A percentile compares a stretch with the other conserved stretches of the same genome.
These are phyloP conservation scores for Hippopotamus amphibius DNA, from an alignment of 2,113 vertebrate species.

Conservation along the genomic window DNA sequence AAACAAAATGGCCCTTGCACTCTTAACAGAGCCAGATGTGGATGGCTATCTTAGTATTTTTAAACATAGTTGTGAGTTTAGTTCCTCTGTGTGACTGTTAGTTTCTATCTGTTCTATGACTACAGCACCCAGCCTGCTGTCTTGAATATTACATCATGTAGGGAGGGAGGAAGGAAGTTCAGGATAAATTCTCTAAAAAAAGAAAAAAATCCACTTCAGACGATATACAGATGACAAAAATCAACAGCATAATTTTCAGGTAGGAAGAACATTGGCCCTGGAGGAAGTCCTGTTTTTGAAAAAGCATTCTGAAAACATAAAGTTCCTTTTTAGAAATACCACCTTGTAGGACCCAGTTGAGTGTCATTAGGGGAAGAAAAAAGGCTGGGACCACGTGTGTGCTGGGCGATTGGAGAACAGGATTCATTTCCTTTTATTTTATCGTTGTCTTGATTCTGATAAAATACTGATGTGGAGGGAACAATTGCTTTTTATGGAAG, in stretches of 20 bases:
- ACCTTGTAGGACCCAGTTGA: constrained; percentile 56
- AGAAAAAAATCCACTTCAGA: neutral
- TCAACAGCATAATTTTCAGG: constrained; percentile 20
- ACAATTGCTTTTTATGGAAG: constrained; percentile 81
- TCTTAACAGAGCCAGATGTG: neutral
- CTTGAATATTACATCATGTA: constrained; percentile 1
- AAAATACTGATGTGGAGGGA: constrained; percentile 76
- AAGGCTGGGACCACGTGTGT: neutral
- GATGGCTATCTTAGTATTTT: neutral
- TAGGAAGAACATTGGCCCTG: neutral
- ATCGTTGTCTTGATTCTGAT: constrained; percentile 78
- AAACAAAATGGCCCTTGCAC: neutral
- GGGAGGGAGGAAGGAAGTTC: neutral
- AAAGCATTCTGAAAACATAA: constrained; percentile 33
- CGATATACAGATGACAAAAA: constrained; percentile 15
- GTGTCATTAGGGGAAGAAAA: constrained; percentile 37
- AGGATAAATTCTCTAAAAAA: constrained; percentile 5
- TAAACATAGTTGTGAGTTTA: neutral
- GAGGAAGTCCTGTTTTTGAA: constrained; percentile 30
- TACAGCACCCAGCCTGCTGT: neutral
- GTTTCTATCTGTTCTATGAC: neutral
- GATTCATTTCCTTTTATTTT: constrained; percentile 76
- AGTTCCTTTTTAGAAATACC: constrained; percentile 46
- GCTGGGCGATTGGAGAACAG: constrained; percentile 50
- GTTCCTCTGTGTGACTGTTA: neutral